A percentile compares a stretch with the other conserved stretches of the same genome.
These are phyloP conservation scores for Heliconius hewitsoni DNA, from an alignment of 1,140 invertebrate genomes.

Conservation along the genomic window DNA sequence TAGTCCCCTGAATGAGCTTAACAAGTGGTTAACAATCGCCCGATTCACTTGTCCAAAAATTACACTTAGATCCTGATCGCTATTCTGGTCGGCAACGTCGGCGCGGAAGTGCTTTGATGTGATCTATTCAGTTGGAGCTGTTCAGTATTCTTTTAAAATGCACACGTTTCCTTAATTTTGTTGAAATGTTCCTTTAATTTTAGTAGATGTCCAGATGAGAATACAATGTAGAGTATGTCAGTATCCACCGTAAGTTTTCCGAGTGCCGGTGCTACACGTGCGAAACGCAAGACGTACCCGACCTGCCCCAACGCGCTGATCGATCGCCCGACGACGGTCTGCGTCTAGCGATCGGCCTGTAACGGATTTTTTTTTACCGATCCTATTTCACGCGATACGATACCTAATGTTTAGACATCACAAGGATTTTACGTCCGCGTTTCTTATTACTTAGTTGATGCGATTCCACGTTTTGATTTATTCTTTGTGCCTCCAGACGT, in stretches of 20 bases:
- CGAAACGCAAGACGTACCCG: constrained; percentile 50
- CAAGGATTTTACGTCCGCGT: constrained; percentile 28
- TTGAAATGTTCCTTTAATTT: not conserved
- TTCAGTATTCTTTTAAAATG: constrained; percentile 35
- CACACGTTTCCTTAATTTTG: not conserved
- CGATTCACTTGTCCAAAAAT: constrained; percentile 48
- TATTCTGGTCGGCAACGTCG: constrained; percentile 37
- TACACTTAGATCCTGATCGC: constrained; percentile 44
- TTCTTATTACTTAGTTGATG: constrained; percentile 21
- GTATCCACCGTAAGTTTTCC: constrained; percentile 26
- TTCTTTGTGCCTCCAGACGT: constrained; percentile 28
- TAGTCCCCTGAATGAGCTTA: constrained; percentile 33
- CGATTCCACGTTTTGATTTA: constrained; percentile 26
- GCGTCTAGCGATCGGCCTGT: constrained; percentile 48
- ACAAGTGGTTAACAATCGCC: constrained; percentile 52
- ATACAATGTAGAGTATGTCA: not conserved
- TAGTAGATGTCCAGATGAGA: not conserved
- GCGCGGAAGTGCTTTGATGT: constrained; percentile 43
- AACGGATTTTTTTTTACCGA: constrained; percentile 43
- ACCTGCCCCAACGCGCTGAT: constrained; percentile 67
- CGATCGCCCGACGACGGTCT: constrained; percentile 58
- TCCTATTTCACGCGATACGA: constrained; percentile 27
- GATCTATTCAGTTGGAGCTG: constrained; percentile 32
- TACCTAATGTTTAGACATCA: constrained; percentile 31
- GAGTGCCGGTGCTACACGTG: constrained; percentile 42